Evolutionary conservation across 2,797 vertebrate species (phyloP), one percentile per base, ranked within the genome.

Genomic region (Chrosomus eos): DNA sequence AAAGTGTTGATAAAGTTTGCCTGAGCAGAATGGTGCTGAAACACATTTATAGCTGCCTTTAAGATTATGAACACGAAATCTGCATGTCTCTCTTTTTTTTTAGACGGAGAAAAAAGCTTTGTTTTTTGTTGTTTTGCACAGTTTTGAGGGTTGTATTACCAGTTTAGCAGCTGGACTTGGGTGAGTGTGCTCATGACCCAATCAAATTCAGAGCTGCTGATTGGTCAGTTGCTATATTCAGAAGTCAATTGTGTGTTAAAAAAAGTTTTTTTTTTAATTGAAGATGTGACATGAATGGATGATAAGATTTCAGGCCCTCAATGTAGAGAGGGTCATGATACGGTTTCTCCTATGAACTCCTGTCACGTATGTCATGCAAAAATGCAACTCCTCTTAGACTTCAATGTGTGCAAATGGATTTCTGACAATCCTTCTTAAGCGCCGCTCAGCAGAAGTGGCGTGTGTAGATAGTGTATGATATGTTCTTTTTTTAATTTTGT

Each of bases 391-490:
- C 66, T 71, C 36, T 75, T 51, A 28, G 82, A 89, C 67, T 53
- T 31, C 80, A 6, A 55, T 18, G 23, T 43, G 73, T 90, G 83
- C 85, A 86, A 90, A 88, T 80, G 89, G 88, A 92, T 88, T 88
- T 86, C 0, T 88, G 92, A 92, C 90, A 91, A 92, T 93, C 90
- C 89, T 87, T 85, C 88, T 84, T 89, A 91, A 90, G 87, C 86
- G 33, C 89, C 84, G 81, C 88, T 89, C 82, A 87, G 85, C 85
- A 87, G 53, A 91, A 76, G 90, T 91, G 93, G 91, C 91, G 86
- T 90, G 72, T 98, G 96, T 98, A 96, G 91, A 97, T 97, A 95
- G 77, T 98, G 95, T 97, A 97, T 86, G 83, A 91, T 94, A 94
- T 93, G 83, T 94, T 94, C 86, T 92, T 95, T 94, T 95, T 96